Conservation (phyloP, 2,113 vertebrate species). For the Poeciliopsis prolifica region DNA sequence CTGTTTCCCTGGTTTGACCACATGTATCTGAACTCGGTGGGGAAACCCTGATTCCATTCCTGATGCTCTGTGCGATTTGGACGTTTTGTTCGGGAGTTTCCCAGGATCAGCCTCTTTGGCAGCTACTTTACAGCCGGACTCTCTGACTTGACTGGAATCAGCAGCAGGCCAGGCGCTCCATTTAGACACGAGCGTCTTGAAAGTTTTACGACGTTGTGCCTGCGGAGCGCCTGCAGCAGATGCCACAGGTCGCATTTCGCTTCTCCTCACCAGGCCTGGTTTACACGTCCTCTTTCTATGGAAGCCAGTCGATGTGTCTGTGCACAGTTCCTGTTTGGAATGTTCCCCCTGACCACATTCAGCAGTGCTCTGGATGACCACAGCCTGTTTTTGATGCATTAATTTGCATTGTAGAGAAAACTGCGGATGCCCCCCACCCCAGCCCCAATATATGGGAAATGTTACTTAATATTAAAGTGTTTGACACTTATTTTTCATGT, state of each 20-base stretch:
- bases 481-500: slow-evolving; percentile 7
- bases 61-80: background rate
- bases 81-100: slow-evolving; percentile 32
- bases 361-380: background rate
- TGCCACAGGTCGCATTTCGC: background rate
- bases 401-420: background rate
- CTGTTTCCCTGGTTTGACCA: background rate
- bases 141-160: slow-evolving; percentile 11
- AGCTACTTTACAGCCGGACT: background rate
- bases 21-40: background rate
- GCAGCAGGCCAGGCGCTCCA: slow-evolving; percentile 8
- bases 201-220: slow-evolving; percentile 13
- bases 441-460: background rate
- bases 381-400: background rate
- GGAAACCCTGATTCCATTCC: no score
- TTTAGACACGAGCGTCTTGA: slow-evolving; percentile 27
- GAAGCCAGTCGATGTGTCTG: background rate
- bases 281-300: background rate
- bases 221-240: background rate
- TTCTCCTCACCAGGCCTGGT: background rate
- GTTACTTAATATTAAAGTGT: background rate
- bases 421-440: no score
- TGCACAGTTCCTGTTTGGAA: background rate
- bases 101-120: background rate
- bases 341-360: background rate